Evolutionary conservation across 2,797 vertebrate genomes (phyloP).

Genomic region (Rallus crepitans): DNA sequence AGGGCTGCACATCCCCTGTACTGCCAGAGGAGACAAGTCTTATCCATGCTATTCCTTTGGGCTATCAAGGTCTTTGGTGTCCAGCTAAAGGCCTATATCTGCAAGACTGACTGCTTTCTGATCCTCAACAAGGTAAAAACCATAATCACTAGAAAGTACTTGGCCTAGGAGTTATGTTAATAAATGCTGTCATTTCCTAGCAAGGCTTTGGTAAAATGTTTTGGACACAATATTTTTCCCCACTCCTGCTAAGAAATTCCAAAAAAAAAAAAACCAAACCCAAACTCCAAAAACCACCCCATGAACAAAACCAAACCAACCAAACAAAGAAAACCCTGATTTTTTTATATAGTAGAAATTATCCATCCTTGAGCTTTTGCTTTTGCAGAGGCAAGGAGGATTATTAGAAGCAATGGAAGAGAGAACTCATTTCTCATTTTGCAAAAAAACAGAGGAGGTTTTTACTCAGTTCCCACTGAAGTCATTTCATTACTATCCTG

Average conservation of each 20-base stretch:
- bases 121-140: neutral
- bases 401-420: neutral
- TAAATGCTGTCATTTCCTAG: neutral
- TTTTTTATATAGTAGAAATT: neutral
- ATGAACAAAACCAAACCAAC: too few relatives aligned
- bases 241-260: neutral
- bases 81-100: neutral
- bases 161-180: neutral
- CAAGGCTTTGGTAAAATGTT: neutral
- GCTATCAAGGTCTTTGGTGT: neutral
- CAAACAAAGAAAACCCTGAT: neutral
- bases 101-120: neutral
- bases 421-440: neutral
- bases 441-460: neutral
- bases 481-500: neutral
- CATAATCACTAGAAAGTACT: neutral
- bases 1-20: neutral
- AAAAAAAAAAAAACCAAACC: neutral
- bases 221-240: neutral
- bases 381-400: neutral
- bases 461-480: neutral
- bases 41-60: neutral
- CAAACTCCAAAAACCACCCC: too few relatives aligned
- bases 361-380: neutral
- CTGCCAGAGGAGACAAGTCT: rapidly evolving